Percentiles rank a stretch among this genome's conserved stretches.
These are phyloP conservation scores for Luperina nickerlii DNA, from an alignment of 2,888 invertebrate genomes.

Conservation along the genomic window DNA sequence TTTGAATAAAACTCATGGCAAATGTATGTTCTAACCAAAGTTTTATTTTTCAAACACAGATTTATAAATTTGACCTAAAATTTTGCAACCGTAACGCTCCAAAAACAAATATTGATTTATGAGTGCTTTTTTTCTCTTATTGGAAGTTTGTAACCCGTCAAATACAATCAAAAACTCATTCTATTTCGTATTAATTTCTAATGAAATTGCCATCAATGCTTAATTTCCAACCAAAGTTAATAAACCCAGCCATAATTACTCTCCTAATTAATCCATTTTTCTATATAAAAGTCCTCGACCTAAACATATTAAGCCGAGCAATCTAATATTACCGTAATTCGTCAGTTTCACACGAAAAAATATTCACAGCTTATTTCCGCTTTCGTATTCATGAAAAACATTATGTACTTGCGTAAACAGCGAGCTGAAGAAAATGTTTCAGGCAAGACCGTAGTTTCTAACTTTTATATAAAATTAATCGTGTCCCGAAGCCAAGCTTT, in stretches of 20 bases:
- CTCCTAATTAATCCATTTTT: constrained; percentile 29
- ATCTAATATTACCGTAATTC: constrained; percentile 57
- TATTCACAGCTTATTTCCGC: constrained; percentile 53
- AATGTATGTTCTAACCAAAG: background rate
- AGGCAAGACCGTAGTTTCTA: constrained; percentile 19
- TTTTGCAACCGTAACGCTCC: background rate
- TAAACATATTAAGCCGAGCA: constrained; percentile 35
- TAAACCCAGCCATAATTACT: constrained; percentile 11
- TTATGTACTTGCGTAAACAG: constrained; percentile 49
- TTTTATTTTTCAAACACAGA: constrained; percentile 1
- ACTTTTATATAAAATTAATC: constrained; percentile 57
- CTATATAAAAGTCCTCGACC: constrained; percentile 17
- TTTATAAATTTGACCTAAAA: background rate
- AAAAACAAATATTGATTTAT: background rate
- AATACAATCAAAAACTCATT: background rate
- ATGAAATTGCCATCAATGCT: background rate
- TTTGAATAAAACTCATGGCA: background rate
- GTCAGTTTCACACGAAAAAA: constrained; percentile 54
- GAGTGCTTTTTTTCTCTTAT: background rate
- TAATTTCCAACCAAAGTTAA: constrained; percentile 6
- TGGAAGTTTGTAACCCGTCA: background rate
- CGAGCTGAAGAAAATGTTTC: constrained; percentile 31
- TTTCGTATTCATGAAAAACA: constrained; percentile 66
- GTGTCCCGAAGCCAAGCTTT: constrained; percentile 28
- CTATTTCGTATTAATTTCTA: background rate